These are phyloP conservation scores for Lutraria rhynchaena DNA, from an alignment of 1,140 invertebrate genomes.

Conservation along the genomic window DNA sequence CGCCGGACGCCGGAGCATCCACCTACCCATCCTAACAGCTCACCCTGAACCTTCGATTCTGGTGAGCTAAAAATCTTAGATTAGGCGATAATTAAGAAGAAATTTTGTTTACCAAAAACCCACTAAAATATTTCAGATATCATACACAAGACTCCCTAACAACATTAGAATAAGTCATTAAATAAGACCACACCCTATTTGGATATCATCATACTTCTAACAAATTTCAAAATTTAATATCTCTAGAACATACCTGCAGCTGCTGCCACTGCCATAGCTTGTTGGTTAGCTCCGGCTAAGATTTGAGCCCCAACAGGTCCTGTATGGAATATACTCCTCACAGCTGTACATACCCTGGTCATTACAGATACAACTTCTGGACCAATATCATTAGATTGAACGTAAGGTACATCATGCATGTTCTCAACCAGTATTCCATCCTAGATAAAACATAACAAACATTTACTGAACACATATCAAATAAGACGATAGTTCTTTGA, in stretches of 20 bases:
- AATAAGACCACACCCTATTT: too few relatives aligned
- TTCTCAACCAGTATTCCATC: constrained; percentile 92
- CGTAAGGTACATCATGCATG: constrained; percentile 93
- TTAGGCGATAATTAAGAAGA: too few relatives aligned
- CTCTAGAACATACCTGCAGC: constrained; percentile 94
- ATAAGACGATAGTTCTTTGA: neutral
- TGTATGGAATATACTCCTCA: constrained; percentile 67
- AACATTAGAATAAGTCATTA: too few relatives aligned
- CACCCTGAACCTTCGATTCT: too few relatives aligned
- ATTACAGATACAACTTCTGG: constrained; percentile 89
- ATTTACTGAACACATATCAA: neutral
- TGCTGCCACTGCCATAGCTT: constrained; percentile 93
- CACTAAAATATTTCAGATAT: too few relatives aligned
- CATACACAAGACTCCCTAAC: too few relatives aligned
- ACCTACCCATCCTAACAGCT: too few relatives aligned
- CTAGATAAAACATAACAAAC: constrained; percentile 81
- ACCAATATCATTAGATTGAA: constrained; percentile 84
- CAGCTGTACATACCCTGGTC: constrained; percentile 83
- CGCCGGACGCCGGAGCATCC: too few relatives aligned
- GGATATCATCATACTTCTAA: too few relatives aligned
- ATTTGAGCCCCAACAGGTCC: constrained; percentile 86
- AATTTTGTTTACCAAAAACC: too few relatives aligned
- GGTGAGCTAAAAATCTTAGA: too few relatives aligned
- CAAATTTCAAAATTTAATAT: too few relatives aligned
- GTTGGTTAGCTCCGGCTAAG: constrained; percentile 91